Evolutionary conservation across 1,140 invertebrate species (phyloP), one percentile per base, ranked within the genome.

Genomic region (Trichogramma pretiosum): DNA sequence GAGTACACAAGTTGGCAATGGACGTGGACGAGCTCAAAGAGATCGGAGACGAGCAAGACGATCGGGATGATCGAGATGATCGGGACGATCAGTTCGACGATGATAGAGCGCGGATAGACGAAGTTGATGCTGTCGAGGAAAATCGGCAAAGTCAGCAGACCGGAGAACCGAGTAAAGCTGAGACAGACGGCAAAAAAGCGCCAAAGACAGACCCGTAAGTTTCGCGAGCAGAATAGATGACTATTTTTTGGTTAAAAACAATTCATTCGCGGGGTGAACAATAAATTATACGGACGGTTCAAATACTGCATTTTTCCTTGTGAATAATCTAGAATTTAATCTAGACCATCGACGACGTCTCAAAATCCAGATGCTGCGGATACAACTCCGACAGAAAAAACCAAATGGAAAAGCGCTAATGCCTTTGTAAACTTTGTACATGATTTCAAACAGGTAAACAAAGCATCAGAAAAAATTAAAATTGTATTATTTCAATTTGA

Each of bases 391-490:
- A 28, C 41, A 14, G 3, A 0, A 32, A 16, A 51, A 44, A 34
- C 37, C 1, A 49, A 36, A 19, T 54, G 63, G 63, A 60, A 44
- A 32, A 63, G 56, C 35, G 50, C 56, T 0, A 67, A 65, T 36
- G 53, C 60, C 5, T 65, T 60, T 21, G 39, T 62, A 16, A 65
- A 64, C 41, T 64, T 61, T 48, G 52, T 65, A 32, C 60, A 61
- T 41, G 61, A 64, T 36, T 62, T 58, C n/a, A 55, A 57, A 14
- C 37, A 62, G 53, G 64, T 67, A 56, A 30, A 10, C 3, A 17
- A 14, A 26, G 14, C 26, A 40, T 14, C 35, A 11, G 14, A 30
- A 23, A 33, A 24, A 8, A 4, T 21, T 24, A 16, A n/a, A 36
- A 39, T 18, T 2, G 3, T 9, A 26, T n/a, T 2, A 8, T 14